phyloP scores from a whole-genome alignment of 2,888 invertebrate species.

The Drosophila rellima region DNA sequence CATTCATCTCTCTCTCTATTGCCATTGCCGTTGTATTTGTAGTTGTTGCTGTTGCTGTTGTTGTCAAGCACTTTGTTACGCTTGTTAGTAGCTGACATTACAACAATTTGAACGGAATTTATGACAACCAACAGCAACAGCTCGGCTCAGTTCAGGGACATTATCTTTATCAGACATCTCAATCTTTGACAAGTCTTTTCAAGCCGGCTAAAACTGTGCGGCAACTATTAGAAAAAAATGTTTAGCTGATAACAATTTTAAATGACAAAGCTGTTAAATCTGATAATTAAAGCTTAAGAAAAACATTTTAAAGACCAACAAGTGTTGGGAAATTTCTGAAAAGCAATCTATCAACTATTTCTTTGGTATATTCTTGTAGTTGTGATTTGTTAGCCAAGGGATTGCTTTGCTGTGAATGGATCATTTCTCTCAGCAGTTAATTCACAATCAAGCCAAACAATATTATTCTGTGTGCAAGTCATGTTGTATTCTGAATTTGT shows the following conservation, averaged over 20 bases:
- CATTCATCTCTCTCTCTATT: slow-evolving; percentile 53
- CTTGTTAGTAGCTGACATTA: slow-evolving; percentile 75
- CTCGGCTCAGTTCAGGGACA: slow-evolving; percentile 34
- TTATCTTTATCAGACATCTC: slow-evolving; percentile 39
- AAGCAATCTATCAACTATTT: not conserved
- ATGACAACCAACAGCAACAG: slow-evolving; percentile 52
- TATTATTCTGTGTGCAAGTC: slow-evolving; percentile 7
- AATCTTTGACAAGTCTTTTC: slow-evolving; percentile 29
- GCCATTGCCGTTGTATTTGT: slow-evolving; percentile 2
- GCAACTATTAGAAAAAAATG: slow-evolving; percentile 9
- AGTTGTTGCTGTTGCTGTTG: slow-evolving; percentile 6
- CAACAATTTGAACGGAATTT: slow-evolving; percentile 65
- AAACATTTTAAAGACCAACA: not conserved
- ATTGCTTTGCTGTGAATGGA: slow-evolving; percentile 2
- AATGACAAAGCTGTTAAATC: slow-evolving; percentile 31
- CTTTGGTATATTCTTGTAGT: not conserved
- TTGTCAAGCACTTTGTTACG: slow-evolving; percentile 67
- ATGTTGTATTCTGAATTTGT: not conserved
- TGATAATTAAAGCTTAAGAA: slow-evolving; percentile 10
- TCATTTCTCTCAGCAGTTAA: slow-evolving; percentile 17
- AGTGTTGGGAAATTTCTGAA: slow-evolving; percentile 1
- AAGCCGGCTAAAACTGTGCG: slow-evolving; percentile 14
- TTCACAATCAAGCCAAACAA: not conserved
- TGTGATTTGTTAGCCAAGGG: not conserved
- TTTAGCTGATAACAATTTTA: slow-evolving; percentile 22